Evolutionary conservation across 2,888 invertebrate genomes (phyloP), one percentile per base, ranked within the genome.

Genomic region (Pheosia tremula): DNA sequence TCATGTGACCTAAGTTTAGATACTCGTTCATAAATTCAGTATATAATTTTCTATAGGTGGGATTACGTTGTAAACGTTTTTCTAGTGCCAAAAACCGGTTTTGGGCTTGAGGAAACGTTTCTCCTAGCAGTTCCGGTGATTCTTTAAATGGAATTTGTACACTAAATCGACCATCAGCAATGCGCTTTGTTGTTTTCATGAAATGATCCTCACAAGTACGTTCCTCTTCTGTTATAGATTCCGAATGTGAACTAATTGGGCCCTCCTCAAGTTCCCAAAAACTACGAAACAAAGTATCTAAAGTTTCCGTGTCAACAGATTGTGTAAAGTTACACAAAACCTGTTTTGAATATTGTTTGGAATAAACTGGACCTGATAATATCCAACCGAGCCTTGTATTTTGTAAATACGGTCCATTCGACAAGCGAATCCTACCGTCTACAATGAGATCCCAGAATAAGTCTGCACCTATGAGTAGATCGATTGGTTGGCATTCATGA

Each of bases 371-470:
- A 36, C 65, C 65, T 1, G 65, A 60, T 7, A 63, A n/a, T 41
- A 65, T n/a, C 68, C 65, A 58, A 3, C 59, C 60, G 53, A 65
- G 39, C 49, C 55, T 36, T 43, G 57, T 59, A 7, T 43, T 62
- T 61, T 43, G 10, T 13, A 60, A 4, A 24, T 52, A 54, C 45
- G 59, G 8, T 7, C 63, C 61, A 47, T 57, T 41, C 1, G 53
- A 38, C 36, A 65, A 24, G 0, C 59, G 39, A n/a, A 47, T 37
- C n/a, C 52, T 55, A n/a, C 62, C 55, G 5, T 60, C 60, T 0
- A 52, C 56, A 49, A 64, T 13, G 7, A 67, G 43, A 3, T 68
- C 61, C 67, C 67, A 64, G 8, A 60, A 62, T 9, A 53, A 9
- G 57, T 64, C n/a, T n/a, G n/a, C n/a, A n/a, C n/a, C n/a, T n/a